Evolutionary conservation across 2,888 invertebrate species (phyloP).

Genomic region (Sicus ferrugineus): DNA sequence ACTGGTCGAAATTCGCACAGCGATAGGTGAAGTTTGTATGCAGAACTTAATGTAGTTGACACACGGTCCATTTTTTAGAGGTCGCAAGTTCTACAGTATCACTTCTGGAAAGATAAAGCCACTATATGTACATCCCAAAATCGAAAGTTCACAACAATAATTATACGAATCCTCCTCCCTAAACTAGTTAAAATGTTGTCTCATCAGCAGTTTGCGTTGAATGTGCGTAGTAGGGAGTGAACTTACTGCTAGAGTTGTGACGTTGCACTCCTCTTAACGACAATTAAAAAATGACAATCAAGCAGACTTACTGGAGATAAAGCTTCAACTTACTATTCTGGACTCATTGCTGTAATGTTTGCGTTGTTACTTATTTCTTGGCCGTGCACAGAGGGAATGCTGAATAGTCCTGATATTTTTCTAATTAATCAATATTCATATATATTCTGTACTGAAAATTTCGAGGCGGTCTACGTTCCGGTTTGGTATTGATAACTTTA

Average conservation of each 20-base stretch:
- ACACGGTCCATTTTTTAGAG: no score
- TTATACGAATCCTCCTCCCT: no score
- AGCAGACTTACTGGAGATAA: constrained; percentile 20
- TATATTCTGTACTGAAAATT: constrained; percentile 31
- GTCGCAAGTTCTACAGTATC: no score
- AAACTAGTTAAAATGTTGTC: background rate
- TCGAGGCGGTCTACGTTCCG: constrained; percentile 2
- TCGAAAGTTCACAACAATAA: background rate
- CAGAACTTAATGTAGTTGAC: no score
- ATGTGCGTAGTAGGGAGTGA: constrained; percentile 29
- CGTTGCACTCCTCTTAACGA: no score
- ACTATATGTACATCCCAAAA: no score
- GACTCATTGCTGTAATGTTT: constrained; percentile 73
- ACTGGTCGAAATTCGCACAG: no score
- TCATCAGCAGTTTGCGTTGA: background rate
- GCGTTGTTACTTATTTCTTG: background rate
- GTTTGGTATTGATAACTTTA: no score
- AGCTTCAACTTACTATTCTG: constrained; percentile 76
- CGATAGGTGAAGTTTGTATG: no score
- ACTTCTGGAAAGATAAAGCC: no score
- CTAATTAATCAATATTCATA: constrained; percentile 31
- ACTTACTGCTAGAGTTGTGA: constrained; percentile 19
- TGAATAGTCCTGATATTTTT: constrained; percentile 32
- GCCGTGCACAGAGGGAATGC: background rate
- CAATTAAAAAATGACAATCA: constrained; percentile 13